These are phyloP conservation scores for Mythimna loreyi DNA, from an alignment of 2,888 invertebrate species.

Conservation along the genomic window DNA sequence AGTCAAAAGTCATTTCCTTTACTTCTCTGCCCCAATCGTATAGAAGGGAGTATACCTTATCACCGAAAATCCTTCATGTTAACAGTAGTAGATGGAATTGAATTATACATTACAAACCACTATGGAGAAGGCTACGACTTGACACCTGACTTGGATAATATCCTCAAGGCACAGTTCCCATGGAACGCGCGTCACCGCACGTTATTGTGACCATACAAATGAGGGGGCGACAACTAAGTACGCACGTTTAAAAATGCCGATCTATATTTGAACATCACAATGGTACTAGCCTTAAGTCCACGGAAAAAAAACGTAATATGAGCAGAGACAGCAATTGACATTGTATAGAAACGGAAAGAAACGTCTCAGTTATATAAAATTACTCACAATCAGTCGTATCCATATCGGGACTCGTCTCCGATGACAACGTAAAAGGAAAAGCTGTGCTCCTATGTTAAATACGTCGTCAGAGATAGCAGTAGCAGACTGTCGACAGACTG, in stretches of 20 bases:
- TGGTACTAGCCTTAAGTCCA: not conserved
- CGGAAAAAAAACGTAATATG: conserved; percentile 13
- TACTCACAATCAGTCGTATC: conserved; percentile 49
- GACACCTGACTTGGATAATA: not conserved
- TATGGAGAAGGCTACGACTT: not conserved
- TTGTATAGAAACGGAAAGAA: conserved; percentile 33
- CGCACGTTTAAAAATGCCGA: not conserved
- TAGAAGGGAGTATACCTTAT: not conserved
- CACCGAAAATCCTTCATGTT: not conserved
- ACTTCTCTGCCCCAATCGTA: not conserved
- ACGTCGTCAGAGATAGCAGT: conserved; percentile 33
- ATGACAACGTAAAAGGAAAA: conserved; percentile 57
- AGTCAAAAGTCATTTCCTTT: not conserved
- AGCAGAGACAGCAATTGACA: conserved; percentile 24
- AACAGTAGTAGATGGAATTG: not conserved
- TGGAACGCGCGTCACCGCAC: too few relatives aligned
- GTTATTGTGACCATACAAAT: not conserved
- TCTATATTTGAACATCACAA: too few relatives aligned
- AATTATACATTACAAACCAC: not conserved
- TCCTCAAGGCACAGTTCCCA: not conserved
- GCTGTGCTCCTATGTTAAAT: conserved; percentile 40
- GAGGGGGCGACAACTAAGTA: not conserved
- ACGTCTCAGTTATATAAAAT: conserved; percentile 23
- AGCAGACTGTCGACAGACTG: conserved; percentile 38
- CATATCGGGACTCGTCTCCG: conserved; percentile 32